These are phyloP conservation scores for Heteromyza rotundicornis DNA, from an alignment of 2,888 invertebrate genomes.

Conservation along the genomic window DNA sequence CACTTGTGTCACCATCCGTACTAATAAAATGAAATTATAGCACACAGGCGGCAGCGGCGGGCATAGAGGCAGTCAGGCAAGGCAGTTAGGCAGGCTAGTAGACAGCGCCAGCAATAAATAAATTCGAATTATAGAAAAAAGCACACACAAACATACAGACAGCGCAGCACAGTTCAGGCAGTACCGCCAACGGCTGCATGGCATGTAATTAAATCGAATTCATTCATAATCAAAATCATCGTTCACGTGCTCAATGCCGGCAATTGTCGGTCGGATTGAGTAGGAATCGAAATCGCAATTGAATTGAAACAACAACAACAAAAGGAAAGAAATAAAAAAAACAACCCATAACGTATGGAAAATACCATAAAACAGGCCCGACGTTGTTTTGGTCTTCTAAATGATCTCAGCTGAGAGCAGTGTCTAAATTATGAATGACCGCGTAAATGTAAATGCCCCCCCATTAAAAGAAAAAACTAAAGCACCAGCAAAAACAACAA, in stretches of 20 bases:
- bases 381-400: too few species aligned
- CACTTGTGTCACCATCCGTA: slow-evolving; percentile 3
- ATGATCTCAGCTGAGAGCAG: too few species aligned
- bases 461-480: slow-evolving; percentile 6
- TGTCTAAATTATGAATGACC: too few species aligned
- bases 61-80: not conserved
- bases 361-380: too few species aligned
- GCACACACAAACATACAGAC: not conserved
- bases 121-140: not conserved
- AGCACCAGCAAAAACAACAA: not conserved
- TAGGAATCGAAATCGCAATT: not conserved
- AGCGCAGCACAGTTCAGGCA: not conserved
- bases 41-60: not conserved
- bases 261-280: not conserved
- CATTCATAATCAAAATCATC: slow-evolving; percentile 4
- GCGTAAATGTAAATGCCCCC: slow-evolving; percentile 12
- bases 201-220: slow-evolving; percentile 3
- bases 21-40: not conserved
- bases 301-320: too few species aligned
- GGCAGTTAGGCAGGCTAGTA: too few species aligned
- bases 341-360: too few species aligned
- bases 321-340: too few species aligned
- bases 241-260: not conserved
- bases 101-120: too few species aligned
- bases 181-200: not conserved